Percentiles rank a stretch among this genome's conserved stretches.
Evolutionary conservation across 1,140 invertebrate genomes (phyloP).

Genomic region (Epicauta chinensis): DNA sequence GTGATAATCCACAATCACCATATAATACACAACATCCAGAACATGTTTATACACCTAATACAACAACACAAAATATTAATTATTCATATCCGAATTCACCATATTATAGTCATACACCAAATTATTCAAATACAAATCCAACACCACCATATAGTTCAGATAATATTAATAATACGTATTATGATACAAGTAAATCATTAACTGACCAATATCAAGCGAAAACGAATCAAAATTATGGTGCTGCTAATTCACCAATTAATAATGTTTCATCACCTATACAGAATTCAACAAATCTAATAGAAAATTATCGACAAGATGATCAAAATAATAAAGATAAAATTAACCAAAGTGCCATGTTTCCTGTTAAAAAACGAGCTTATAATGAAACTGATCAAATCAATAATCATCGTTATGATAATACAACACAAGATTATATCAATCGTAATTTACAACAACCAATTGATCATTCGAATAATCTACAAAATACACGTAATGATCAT

Average conservation of each 20-base stretch:
- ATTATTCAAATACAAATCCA: constrained; percentile 37
- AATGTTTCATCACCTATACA: constrained; percentile 26
- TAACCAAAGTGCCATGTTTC: constrained; percentile 34
- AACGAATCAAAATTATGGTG: constrained; percentile 28
- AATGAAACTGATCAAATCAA: constrained; percentile 45
- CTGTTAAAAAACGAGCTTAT: constrained; percentile 54
- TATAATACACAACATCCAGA: constrained; percentile 56
- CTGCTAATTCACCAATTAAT: constrained; percentile 28
- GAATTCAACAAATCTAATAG: constrained; percentile 16
- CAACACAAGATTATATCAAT: constrained; percentile 14
- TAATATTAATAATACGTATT: constrained; percentile 27
- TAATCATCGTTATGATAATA: constrained; percentile 11
- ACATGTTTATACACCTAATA: constrained; percentile 50
- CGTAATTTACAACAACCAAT: constrained; percentile 12
- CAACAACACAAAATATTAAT: constrained; percentile 28
- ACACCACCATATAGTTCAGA: constrained; percentile 30
- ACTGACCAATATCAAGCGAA: constrained; percentile 33
- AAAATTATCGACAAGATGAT: background rate
- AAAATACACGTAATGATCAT: constrained; percentile 1
- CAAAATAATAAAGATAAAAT: constrained; percentile 14
- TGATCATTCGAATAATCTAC: background rate
- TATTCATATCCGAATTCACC: constrained; percentile 35
- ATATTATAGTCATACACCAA: constrained; percentile 34
- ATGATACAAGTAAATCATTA: constrained; percentile 33
- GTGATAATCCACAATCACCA: constrained; percentile 53